phyloP scores from a whole-genome alignment of 2,888 invertebrate genomes.

The Epiblema foenella region DNA sequence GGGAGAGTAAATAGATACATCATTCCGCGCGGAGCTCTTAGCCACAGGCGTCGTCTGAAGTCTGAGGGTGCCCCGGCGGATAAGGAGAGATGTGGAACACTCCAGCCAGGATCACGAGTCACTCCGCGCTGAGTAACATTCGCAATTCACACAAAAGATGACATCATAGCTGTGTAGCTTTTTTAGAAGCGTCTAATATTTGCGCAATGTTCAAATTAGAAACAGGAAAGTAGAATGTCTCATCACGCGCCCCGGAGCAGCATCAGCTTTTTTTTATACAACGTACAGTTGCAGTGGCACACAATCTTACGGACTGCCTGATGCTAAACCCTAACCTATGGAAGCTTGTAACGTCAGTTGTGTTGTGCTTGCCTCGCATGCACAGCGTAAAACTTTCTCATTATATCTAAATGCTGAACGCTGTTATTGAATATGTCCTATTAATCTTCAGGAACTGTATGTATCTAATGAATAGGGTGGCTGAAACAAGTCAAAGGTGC shows the following conservation, averaged over 20 bases:
- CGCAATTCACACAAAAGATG: conserved; percentile 74
- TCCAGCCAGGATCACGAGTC: conserved; percentile 64
- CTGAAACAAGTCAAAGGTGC: neutral
- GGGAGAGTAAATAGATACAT: neutral
- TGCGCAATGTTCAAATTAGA: too few species aligned
- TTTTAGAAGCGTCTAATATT: neutral
- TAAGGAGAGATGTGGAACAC: conserved; percentile 69
- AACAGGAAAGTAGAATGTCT: too few species aligned
- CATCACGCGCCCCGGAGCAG: too few species aligned
- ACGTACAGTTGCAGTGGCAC: too few species aligned
- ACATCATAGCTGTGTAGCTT: conserved; percentile 58
- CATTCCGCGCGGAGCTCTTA: conserved; percentile 39
- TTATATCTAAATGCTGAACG: too few species aligned
- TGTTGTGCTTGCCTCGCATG: too few species aligned
- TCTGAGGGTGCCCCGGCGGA: conserved; percentile 65
- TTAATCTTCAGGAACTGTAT: neutral
- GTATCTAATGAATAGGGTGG: neutral
- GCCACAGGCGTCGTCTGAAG: conserved; percentile 54
- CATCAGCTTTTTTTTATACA: too few species aligned
- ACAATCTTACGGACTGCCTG: too few species aligned
- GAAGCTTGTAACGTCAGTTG: too few species aligned
- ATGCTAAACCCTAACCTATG: too few species aligned
- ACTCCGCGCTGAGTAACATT: conserved; percentile 53
- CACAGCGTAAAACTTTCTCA: too few species aligned
- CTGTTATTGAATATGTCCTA: too few species aligned